Conservation (phyloP, 2,888 invertebrate genomes). For the Dimorphilus gyrociliatus region DNA sequence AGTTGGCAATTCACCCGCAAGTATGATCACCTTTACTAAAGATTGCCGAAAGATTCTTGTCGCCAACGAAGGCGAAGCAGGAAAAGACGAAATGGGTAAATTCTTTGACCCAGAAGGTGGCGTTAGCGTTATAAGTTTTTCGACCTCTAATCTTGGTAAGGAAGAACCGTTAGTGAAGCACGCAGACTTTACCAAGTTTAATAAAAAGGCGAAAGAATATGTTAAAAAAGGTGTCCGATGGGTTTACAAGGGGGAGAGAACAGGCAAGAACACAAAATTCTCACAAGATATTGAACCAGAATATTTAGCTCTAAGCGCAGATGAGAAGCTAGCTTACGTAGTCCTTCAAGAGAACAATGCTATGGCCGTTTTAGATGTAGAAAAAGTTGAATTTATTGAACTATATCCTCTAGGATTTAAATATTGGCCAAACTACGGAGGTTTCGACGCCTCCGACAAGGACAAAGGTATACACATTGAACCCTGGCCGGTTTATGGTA, state of each 20-base stretch:
- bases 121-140: slow-evolving; percentile 4
- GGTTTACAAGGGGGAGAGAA: slow-evolving; percentile 10
- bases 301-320: slow-evolving; percentile 5
- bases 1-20: slow-evolving; percentile 5
- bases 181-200: slow-evolving; percentile 3
- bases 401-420: slow-evolving; percentile 6
- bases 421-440: slow-evolving; percentile 4
- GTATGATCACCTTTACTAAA: slow-evolving; percentile 4
- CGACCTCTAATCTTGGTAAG: neutral
- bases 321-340: slow-evolving; percentile 5
- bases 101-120: slow-evolving; percentile 6
- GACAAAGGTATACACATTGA: slow-evolving; percentile 5
- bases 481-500: slow-evolving; percentile 4
- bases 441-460: slow-evolving; percentile 5
- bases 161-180: slow-evolving; percentile 2
- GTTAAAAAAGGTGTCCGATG: slow-evolving; percentile 13
- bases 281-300: slow-evolving; percentile 6
- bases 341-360: slow-evolving; percentile 8
- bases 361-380: slow-evolving; percentile 4
- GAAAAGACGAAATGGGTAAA: slow-evolving; percentile 3
- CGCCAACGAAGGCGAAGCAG: slow-evolving; percentile 6
- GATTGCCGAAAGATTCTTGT: slow-evolving; percentile 4
- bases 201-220: slow-evolving; percentile 11
- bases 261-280: slow-evolving; percentile 2
- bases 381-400: slow-evolving; percentile 3